These are phyloP conservation scores for Varroa destructor DNA, from an alignment of 1,140 invertebrate genomes.

Conservation along the genomic window DNA sequence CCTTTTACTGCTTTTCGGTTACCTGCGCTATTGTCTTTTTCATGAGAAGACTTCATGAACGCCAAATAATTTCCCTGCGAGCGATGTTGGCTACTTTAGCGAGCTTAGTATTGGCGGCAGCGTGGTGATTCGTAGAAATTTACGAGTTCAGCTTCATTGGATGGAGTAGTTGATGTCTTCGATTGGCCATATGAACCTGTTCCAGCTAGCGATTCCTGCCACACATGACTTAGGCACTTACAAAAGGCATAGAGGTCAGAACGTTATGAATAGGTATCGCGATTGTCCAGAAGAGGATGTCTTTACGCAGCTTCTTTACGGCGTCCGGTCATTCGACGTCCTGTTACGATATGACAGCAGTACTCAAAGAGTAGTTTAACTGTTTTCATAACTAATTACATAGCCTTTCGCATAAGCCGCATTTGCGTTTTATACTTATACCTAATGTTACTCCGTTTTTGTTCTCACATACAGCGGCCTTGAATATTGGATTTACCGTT, in stretches of 20 bases:
- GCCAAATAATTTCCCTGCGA: slow-evolving; percentile 2
- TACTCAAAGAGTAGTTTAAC: too few relatives aligned
- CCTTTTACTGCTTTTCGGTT: too few relatives aligned
- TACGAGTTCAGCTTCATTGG: slow-evolving; percentile 1
- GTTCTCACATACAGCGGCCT: not conserved
- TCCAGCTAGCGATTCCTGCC: slow-evolving; percentile 11
- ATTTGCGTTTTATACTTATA: too few relatives aligned
- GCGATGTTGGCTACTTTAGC: not conserved
- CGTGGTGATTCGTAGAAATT: not conserved
- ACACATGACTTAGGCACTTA: slow-evolving; percentile 10
- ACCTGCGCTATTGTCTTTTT: not conserved
- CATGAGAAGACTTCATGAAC: not conserved
- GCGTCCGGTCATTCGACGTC: slow-evolving; percentile 7
- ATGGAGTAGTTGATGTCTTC: slow-evolving; percentile 4
- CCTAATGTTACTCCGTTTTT: not conserved
- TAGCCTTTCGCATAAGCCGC: too few relatives aligned
- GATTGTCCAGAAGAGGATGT: slow-evolving; percentile 20
- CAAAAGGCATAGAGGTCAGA: slow-evolving; percentile 9
- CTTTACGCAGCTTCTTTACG: slow-evolving; percentile 20
- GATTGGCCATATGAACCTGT: not conserved
- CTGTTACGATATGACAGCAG: not conserved
- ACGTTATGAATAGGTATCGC: slow-evolving; percentile 9
- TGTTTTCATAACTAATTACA: slow-evolving; percentile 3
- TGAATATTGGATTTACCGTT: slow-evolving; percentile 15
- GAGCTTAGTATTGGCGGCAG: not conserved